A percentile compares a stretch with the other conserved stretches of the same genome.
Conservation (phyloP, 1,140 invertebrate species). For the Colletes gigas region DNA sequence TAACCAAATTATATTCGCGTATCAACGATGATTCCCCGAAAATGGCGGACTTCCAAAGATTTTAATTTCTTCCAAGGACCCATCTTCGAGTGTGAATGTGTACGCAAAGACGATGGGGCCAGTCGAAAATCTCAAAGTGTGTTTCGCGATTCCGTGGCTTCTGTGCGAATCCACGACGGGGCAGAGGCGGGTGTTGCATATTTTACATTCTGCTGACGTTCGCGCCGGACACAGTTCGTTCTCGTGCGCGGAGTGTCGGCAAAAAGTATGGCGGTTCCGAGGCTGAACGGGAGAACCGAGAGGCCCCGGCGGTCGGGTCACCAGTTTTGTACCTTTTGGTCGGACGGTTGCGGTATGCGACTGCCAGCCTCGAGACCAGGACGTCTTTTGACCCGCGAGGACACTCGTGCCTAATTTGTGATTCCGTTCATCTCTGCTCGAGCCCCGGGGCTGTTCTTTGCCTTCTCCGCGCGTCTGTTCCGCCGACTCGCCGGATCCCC, state of each 20-base stretch:
- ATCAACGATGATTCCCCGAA: no score
- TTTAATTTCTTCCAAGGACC: no score
- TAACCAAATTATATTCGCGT: no score
- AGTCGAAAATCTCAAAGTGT: not conserved
- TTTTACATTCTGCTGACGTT: constrained; percentile 79
- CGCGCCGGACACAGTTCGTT: constrained; percentile 71
- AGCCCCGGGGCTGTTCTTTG: not conserved
- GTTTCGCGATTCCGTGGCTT: constrained; percentile 3
- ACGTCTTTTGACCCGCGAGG: constrained; percentile 66
- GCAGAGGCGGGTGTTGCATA: constrained; percentile 69
- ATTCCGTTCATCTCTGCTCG: constrained; percentile 54
- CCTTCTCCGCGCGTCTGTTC: not conserved
- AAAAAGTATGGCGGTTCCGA: constrained; percentile 75
- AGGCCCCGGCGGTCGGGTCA: constrained; percentile 69
- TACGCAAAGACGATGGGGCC: no score
- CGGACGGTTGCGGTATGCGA: constrained; percentile 58
- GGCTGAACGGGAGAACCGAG: constrained; percentile 67
- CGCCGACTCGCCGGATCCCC: not conserved
- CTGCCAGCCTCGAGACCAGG: constrained; percentile 37
- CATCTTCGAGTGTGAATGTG: no score
- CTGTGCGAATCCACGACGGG: not conserved
- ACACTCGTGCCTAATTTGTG: constrained; percentile 56
- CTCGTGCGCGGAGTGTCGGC: constrained; percentile 71
- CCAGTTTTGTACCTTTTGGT: constrained; percentile 72
- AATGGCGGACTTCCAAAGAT: no score